These are phyloP conservation scores for Motacilla alba DNA, from an alignment of 2,113 vertebrate species.

Conservation along the genomic window DNA sequence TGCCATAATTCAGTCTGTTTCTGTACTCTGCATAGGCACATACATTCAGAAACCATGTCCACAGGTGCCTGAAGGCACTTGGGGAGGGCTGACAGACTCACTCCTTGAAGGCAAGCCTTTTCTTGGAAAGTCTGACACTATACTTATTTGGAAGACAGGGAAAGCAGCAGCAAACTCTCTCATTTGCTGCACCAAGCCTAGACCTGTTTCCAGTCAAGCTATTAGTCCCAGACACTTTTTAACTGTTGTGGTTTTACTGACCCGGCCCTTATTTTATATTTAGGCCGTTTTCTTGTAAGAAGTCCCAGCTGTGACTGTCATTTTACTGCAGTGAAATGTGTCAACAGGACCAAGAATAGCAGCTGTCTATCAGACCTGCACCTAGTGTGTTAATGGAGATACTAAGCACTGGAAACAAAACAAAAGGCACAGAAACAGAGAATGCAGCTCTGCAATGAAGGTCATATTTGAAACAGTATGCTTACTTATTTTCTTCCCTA, in stretches of 20 bases:
- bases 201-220: slow-evolving; percentile 25
- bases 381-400: slow-evolving; percentile 59
- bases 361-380: slow-evolving; percentile 67
- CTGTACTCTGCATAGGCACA: neutral
- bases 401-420: slow-evolving; percentile 52
- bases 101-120: neutral
- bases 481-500: neutral
- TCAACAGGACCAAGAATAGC: slow-evolving; percentile 69
- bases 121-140: slow-evolving; percentile 1
- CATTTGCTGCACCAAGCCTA: slow-evolving; percentile 19
- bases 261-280: slow-evolving; percentile 57
- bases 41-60: neutral
- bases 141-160: neutral
- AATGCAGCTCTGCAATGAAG: neutral
- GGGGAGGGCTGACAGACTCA: neutral
- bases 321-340: slow-evolving; percentile 61
- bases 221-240: slow-evolving; percentile 9
- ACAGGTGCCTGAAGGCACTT: neutral
- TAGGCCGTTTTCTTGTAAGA: slow-evolving; percentile 61
- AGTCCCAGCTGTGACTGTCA: slow-evolving; percentile 72
- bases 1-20: neutral
- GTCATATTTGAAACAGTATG: neutral
- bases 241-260: slow-evolving; percentile 40
- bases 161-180: neutral
- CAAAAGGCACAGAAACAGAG: slow-evolving; percentile 43